phyloP scores from a whole-genome alignment of 2,797 vertebrate genomes.

The Pipistrellus nathusii region DNA sequence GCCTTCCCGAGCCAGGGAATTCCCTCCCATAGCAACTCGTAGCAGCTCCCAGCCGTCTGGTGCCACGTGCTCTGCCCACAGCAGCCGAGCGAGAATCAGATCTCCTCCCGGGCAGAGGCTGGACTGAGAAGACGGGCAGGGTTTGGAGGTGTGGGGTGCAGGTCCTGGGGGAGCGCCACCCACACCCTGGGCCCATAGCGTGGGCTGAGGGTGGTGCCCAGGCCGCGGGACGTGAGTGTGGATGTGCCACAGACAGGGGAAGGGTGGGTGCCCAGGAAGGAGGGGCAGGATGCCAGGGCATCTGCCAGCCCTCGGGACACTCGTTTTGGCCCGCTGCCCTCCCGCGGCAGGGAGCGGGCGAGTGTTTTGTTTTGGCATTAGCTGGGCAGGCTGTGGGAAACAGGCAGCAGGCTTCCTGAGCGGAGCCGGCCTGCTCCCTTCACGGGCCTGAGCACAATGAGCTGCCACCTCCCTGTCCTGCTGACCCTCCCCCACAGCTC shows the following conservation, averaged over 20 bases:
- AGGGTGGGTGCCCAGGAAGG: constrained; percentile 54
- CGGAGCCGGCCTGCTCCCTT: constrained; percentile 1
- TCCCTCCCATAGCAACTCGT: constrained; percentile 65
- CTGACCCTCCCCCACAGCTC: neutral
- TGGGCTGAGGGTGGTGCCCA: neutral
- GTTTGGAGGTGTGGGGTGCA: neutral
- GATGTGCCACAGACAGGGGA: constrained; percentile 41
- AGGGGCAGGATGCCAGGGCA: constrained; percentile 75
- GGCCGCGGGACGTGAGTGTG: neutral
- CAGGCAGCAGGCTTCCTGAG: constrained; percentile 47
- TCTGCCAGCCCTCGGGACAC: constrained; percentile 70
- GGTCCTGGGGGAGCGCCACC: neutral
- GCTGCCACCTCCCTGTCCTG: neutral
- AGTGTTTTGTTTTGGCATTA: constrained; percentile 73
- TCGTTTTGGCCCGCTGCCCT: constrained; percentile 61
- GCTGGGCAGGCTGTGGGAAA: constrained; percentile 69
- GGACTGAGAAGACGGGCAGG: neutral
- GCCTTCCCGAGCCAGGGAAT: constrained; percentile 77
- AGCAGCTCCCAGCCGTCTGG: constrained; percentile 41
- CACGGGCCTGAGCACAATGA: neutral
- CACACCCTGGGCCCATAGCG: neutral
- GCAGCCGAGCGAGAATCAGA: constrained; percentile 54
- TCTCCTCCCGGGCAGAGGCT: neutral
- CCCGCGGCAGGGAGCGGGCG: constrained; percentile 46
- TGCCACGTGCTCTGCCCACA: constrained; percentile 58